Base-by-base conservation (phyloP, 2,113 vertebrate species). In the Uria aalge region DNA sequence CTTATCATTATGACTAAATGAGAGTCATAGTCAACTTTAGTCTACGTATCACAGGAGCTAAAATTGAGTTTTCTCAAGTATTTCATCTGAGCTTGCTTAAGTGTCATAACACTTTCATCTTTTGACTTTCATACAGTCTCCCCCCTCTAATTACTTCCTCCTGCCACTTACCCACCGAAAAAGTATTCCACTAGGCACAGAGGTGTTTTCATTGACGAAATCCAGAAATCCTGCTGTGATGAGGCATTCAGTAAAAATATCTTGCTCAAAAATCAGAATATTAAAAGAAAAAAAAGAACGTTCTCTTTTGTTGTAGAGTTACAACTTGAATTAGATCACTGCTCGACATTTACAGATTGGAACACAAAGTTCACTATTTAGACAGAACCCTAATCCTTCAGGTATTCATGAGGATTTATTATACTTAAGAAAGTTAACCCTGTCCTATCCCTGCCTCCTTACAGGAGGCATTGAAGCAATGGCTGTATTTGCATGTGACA, bases 51-150 rank as follows among this genome's bases (percentile, higher is more conserved):
- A 90, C 72, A 85, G 50, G 41, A 91, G 38, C 32, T 90, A 90
- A 95, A 95, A 91, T 50, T 92, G 68, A 91, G 45, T 95, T 96
- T 95, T 94, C 91, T 92, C 22, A 86, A 81, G 69, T 67, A 94
- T 92, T 95, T 95, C 74, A 92, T 95, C 82, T 86, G 73, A 94
- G 68, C 56, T 94, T 94, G 57, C 74, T 69, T 84, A 96, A 94
- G 75, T 92, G 90, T 95, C 87, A 94, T 59, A 94, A 85, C 72
- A 90, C 82, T 90, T 96, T 95, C n/a, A 86, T 95, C 90, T 95
- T 94, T 85, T 90, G 90, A 93, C 85, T 97, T 94, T 93, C 59
- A 53, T 40, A 43, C 32, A 85, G 73, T 41, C 5, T 8, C 19
- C 4, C 3, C 18, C 18, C 41, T 29, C 47, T 32, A 94, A 50